Conservation (phyloP, 2,797 vertebrate species). For the Sebastes itinus region DNA sequence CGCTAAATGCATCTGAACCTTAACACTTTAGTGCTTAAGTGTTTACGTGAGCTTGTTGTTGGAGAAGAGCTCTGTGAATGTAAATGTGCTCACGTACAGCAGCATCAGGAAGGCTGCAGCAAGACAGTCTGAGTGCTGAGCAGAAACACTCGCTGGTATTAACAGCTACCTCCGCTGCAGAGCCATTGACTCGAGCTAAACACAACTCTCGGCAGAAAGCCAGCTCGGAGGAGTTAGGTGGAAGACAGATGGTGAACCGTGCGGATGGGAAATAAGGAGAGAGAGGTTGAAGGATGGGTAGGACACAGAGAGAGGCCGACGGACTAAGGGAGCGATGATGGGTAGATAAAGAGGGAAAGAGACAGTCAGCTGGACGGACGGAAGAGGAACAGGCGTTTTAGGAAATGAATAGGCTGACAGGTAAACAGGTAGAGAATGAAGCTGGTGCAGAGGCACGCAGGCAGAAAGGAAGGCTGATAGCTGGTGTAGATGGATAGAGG, state of each 20-base stretch:
- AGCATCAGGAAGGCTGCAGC: background rate
- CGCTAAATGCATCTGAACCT: slow-evolving; percentile 10
- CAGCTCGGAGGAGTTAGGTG: slow-evolving; percentile 33
- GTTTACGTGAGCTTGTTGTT: slow-evolving; percentile 27
- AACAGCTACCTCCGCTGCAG: slow-evolving; percentile 23
- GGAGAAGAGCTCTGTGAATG: slow-evolving; percentile 5
- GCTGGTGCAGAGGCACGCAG: background rate
- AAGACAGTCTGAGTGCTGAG: background rate
- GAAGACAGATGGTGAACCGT: slow-evolving; percentile 53
- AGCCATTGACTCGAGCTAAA: slow-evolving; percentile 22
- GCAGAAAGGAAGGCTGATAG: background rate
- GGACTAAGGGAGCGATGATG: slow-evolving; percentile 19
- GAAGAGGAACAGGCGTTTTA: slow-evolving; percentile 3
- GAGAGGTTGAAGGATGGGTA: slow-evolving; percentile 30
- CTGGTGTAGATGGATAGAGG: background rate
- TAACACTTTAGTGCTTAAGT: slow-evolving; percentile 14
- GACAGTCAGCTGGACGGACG: background rate
- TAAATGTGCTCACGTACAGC: slow-evolving; percentile 21
- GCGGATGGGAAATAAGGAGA: slow-evolving; percentile 43
- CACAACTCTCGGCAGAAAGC: slow-evolving; percentile 16
- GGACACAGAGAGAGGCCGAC: slow-evolving; percentile 28
- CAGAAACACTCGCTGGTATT: slow-evolving; percentile 23
- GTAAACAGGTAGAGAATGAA: slow-evolving; percentile 17
- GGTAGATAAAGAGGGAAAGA: slow-evolving; percentile 24
- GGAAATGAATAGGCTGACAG: slow-evolving; percentile 19